phyloP scores from a whole-genome alignment of 1,140 invertebrate species.

The Drosophila burlai region DNA sequence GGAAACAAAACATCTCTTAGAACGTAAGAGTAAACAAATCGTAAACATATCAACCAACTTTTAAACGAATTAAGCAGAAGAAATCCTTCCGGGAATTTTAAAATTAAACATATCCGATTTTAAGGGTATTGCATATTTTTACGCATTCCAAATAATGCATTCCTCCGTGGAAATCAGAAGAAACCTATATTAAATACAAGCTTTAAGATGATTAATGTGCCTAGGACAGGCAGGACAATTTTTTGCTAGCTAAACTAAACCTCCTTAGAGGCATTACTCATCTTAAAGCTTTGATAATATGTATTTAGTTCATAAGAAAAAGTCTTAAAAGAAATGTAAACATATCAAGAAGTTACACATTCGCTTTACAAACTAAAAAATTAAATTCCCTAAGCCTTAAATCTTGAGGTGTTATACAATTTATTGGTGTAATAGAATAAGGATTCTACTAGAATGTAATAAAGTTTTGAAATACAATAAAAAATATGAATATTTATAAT shows the following conservation, averaged over 20 bases:
- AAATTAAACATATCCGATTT: not conserved
- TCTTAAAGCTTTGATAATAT: not conserved
- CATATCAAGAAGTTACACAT: slow-evolving; percentile 18
- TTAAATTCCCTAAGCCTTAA: not conserved
- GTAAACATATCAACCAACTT: slow-evolving; percentile 38
- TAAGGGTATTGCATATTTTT: slow-evolving; percentile 1
- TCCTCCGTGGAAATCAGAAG: not conserved
- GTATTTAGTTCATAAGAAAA: not conserved
- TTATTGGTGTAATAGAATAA: slow-evolving; percentile 1
- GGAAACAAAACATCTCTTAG: not conserved
- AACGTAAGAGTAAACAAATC: slow-evolving; percentile 9
- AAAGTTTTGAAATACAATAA: slow-evolving; percentile 51
- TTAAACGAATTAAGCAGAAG: slow-evolving; percentile 7
- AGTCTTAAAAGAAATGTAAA: slow-evolving; percentile 28
- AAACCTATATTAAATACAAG: not conserved
- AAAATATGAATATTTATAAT: slow-evolving; percentile 1
- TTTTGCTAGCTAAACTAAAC: no score
- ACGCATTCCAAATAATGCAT: slow-evolving; percentile 5
- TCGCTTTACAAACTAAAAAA: not conserved
- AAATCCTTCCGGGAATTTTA: slow-evolving; percentile 1
- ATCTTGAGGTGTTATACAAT: not conserved
- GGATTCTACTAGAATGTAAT: slow-evolving; percentile 4
- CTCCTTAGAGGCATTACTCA: not conserved
- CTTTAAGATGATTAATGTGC: not conserved
- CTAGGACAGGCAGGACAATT: not conserved